phyloP scores from a whole-genome alignment of 2,888 invertebrate species.

The Xylota sylvarum region DNA sequence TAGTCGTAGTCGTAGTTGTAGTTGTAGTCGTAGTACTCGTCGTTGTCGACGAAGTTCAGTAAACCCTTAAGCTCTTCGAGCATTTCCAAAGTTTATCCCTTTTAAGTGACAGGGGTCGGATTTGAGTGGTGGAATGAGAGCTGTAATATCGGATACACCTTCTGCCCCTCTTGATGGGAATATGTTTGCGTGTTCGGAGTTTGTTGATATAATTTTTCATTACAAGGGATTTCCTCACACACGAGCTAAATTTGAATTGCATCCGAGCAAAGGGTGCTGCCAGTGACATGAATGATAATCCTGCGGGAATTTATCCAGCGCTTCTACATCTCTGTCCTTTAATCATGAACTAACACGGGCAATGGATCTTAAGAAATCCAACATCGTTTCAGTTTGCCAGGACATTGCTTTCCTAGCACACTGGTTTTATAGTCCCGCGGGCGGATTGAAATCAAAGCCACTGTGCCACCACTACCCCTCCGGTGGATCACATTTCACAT shows the following conservation, averaged over 20 bases:
- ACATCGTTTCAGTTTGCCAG: slow-evolving; percentile 42
- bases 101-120: slow-evolving; percentile 63
- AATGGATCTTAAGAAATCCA: slow-evolving; percentile 72
- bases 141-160: slow-evolving; percentile 48
- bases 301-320: slow-evolving; percentile 46
- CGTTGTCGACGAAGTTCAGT: slow-evolving; percentile 62
- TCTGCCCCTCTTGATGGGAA: not conserved
- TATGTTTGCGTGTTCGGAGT: slow-evolving; percentile 64
- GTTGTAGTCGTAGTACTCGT: slow-evolving; percentile 4
- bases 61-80: slow-evolving; percentile 70
- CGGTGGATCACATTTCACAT: slow-evolving; percentile 57
- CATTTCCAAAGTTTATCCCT: slow-evolving; percentile 70
- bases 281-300: slow-evolving; percentile 52
- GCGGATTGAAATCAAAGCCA: slow-evolving; percentile 57
- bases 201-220: slow-evolving; percentile 77
- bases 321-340: slow-evolving; percentile 39
- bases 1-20: not conserved
- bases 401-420: not conserved
- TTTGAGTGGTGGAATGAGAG: slow-evolving; percentile 47
- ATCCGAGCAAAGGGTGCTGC: slow-evolving; percentile 22
- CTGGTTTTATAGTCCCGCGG: not conserved
- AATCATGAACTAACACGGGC: slow-evolving; percentile 63
- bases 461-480: not conserved
- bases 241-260: slow-evolving; percentile 48
- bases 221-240: slow-evolving; percentile 69